Evolutionary conservation across 1,140 invertebrate species (phyloP), one percentile per base, ranked within the genome.

Genomic region (Zaprionus capensis): DNA sequence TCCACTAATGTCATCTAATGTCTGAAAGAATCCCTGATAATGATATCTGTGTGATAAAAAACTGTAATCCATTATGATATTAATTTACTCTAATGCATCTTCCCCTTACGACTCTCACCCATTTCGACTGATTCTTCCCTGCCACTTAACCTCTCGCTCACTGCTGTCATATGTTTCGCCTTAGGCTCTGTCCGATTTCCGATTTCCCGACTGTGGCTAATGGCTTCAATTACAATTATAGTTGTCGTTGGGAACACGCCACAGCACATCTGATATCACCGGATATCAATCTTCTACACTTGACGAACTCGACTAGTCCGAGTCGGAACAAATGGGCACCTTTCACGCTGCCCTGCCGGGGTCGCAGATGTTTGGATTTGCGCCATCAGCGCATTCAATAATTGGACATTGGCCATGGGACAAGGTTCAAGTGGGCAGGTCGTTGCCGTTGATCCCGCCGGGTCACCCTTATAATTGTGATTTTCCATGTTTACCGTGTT

Each of bases 351-450:
- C 49, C 62, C 53, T 46, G 57, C 20, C 78, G 78, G 66, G 83
- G 83, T 88, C 83, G 81, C 83, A 87, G 83, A 88, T 87, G 83
- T 88, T 76, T 87, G 58, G 67, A 88, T 87, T 87, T 83, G 70
- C 68, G 67, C 78, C 76, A 80, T 74, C 73, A 79, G 71, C 72
- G 80, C 82, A 71, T 69, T 71, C 77, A 71, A 66, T 87, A 87
- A 87, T 87, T 87, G 83, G 80, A 82, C 80, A 82, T 74, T 46
- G 82, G 38, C 7, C 28, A 31, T 7, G 28, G 28, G 28, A 22
- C 46, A 51, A 51, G 46, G 44, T 69, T 80, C 72, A 72, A 72
- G 76, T 72, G 74, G 74, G 56, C 69, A 38, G 67, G 77, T 71
- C 49, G 63, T 49, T 75, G 57, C 64, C 57, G 36, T 55, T 55